These are phyloP conservation scores for Trypoxylon attenuatum DNA, from an alignment of 2,888 invertebrate genomes.

Conservation along the genomic window DNA sequence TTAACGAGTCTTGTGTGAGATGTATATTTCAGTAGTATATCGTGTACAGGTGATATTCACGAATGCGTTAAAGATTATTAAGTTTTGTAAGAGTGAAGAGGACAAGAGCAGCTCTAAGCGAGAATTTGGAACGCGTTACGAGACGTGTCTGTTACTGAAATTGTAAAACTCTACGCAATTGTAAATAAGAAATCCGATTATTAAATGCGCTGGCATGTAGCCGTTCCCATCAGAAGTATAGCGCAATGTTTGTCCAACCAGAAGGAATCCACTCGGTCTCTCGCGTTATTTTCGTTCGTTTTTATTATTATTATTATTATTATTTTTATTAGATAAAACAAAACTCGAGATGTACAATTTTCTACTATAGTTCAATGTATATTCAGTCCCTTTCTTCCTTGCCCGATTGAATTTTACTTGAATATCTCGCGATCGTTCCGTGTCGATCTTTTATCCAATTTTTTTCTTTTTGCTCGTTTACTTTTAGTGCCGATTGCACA, in stretches of 20 bases:
- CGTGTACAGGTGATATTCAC: slow-evolving; percentile 51
- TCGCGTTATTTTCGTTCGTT: slow-evolving; percentile 6
- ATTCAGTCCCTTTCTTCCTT: too few relatives aligned
- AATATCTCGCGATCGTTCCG: too few relatives aligned
- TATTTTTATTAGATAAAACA: too few relatives aligned
- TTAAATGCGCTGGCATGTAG: slow-evolving; percentile 38
- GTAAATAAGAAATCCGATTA: slow-evolving; percentile 60
- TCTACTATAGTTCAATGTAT: too few relatives aligned
- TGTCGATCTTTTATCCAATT: slow-evolving; percentile 8
- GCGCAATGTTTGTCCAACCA: slow-evolving; percentile 36
- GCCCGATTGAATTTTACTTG: too few relatives aligned
- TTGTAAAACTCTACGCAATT: slow-evolving; percentile 60
- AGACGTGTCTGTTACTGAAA: slow-evolving; percentile 30
- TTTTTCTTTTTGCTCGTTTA: slow-evolving; percentile 25
- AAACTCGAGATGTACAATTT: too few relatives aligned
- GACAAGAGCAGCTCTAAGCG: slow-evolving; percentile 45
- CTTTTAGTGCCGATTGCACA: slow-evolving; percentile 32
- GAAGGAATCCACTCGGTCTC: slow-evolving; percentile 28
- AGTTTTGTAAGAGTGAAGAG: slow-evolving; percentile 24
- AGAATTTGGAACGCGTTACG: slow-evolving; percentile 18
- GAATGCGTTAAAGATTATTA: slow-evolving; percentile 37
- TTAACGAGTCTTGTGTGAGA: slow-evolving; percentile 48
- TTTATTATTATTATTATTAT: too few relatives aligned
- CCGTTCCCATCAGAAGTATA: slow-evolving; percentile 32
- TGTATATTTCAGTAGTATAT: slow-evolving; percentile 57